These are phyloP conservation scores for Musca domestica DNA, from an alignment of 1,140 invertebrate species.

Conservation along the genomic window DNA sequence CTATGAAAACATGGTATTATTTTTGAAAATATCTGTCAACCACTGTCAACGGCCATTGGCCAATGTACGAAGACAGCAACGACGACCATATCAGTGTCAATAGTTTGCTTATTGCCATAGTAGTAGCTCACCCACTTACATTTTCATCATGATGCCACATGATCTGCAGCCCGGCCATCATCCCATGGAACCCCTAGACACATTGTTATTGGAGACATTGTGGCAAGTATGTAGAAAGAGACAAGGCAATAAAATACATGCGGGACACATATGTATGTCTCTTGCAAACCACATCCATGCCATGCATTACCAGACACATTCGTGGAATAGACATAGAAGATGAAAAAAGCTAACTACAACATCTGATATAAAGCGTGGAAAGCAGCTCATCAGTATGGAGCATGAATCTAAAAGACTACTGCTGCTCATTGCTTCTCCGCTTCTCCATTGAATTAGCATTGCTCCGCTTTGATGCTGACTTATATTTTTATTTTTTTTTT, in stretches of 20 bases:
- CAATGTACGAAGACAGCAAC: neutral
- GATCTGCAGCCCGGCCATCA: no score
- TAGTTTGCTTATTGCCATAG: neutral
- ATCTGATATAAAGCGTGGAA: constrained; percentile 22
- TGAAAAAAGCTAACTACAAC: neutral
- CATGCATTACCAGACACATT: no score
- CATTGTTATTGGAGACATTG: neutral
- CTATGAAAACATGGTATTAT: no score
- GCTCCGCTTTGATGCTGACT: constrained; percentile 6
- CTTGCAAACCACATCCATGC: neutral
- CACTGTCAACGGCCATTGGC: neutral
- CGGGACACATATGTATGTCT: neutral
- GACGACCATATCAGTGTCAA: constrained; percentile 7
- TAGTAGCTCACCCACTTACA: constrained; percentile 19
- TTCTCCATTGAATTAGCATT: neutral
- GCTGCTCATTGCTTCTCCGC: neutral
- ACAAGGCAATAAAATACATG: neutral
- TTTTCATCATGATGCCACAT: constrained; percentile 8
- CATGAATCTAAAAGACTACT: constrained; percentile 8
- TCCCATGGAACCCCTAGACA: neutral
- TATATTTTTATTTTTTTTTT: neutral
- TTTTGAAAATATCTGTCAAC: no score
- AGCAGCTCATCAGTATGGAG: constrained; percentile 23
- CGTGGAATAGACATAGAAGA: no score
- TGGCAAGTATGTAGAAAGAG: neutral